Evolutionary conservation across 2,888 invertebrate genomes (phyloP).

Genomic region (Xanthia togata): DNA sequence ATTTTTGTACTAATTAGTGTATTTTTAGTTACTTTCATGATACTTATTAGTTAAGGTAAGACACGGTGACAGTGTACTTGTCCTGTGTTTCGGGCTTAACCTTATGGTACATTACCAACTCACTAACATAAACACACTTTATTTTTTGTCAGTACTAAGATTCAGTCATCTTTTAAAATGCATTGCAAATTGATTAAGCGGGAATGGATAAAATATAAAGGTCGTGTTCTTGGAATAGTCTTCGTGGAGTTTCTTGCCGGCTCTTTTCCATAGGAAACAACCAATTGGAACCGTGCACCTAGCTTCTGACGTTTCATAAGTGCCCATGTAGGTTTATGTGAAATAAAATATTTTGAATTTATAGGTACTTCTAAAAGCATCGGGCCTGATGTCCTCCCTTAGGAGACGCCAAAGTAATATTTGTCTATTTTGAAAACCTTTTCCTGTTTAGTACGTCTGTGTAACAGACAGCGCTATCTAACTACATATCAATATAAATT

Average conservation of each 20-base stretch:
- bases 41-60: neutral
- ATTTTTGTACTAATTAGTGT: neutral
- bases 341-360: too few relatives aligned
- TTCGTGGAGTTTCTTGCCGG: too few relatives aligned
- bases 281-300: too few relatives aligned
- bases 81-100: neutral
- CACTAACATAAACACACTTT: neutral
- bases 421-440: neutral
- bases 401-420: neutral
- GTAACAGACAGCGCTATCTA: neutral
- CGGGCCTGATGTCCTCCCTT: neutral
- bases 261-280: too few relatives aligned
- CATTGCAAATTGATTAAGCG: neutral
- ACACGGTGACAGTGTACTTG: neutral
- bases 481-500: neutral
- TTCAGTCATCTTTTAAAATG: neutral
- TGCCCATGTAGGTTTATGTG: too few relatives aligned
- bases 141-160: neutral
- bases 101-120: neutral
- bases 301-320: too few relatives aligned
- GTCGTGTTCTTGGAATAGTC: neutral
- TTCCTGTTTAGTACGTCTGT: neutral
- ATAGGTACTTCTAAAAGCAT: neutral
- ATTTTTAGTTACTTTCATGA: neutral
- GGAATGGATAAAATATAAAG: neutral